Evolutionary conservation across 1,140 invertebrate genomes (phyloP).

Genomic region (Gryon sp.): DNA sequence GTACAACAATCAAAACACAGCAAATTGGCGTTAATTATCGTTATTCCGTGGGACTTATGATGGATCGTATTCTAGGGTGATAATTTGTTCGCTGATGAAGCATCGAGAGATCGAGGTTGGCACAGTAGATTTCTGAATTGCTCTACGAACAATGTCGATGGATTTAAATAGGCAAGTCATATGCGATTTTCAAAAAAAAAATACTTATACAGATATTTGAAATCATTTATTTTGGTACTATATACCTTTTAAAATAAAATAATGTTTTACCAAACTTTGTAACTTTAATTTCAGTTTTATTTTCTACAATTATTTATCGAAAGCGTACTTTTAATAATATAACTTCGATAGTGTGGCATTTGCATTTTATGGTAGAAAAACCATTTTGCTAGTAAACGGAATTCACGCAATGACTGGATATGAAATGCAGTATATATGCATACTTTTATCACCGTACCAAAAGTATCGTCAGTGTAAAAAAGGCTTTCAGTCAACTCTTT

Average conservation of each 20-base stretch:
- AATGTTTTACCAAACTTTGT: no score
- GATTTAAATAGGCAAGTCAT: neutral
- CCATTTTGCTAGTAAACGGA: constrained; percentile 24
- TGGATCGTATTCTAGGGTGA: neutral
- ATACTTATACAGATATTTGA: no score
- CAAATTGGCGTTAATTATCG: constrained; percentile 12
- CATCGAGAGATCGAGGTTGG: constrained; percentile 9
- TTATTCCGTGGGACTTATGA: neutral
- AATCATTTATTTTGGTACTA: no score
- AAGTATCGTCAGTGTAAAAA: constrained; percentile 41
- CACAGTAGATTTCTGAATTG: constrained; percentile 22
- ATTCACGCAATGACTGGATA: constrained; percentile 41
- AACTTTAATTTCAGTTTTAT: no score
- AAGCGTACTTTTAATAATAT: no score
- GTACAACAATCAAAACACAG: neutral
- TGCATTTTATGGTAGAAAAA: constrained; percentile 41
- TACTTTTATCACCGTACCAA: constrained; percentile 30
- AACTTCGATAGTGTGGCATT: no score
- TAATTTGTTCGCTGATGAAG: constrained; percentile 15
- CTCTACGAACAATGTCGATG: constrained; percentile 3
- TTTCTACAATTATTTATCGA: no score
- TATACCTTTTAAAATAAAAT: no score
- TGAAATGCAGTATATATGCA: constrained; percentile 38
- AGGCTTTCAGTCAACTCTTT: constrained; percentile 46
- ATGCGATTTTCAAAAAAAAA: neutral